A percentile compares a stretch with the other conserved stretches of the same genome.
phyloP scores from a whole-genome alignment of 2,888 invertebrate species.

The Pediacus dermestoides region DNA sequence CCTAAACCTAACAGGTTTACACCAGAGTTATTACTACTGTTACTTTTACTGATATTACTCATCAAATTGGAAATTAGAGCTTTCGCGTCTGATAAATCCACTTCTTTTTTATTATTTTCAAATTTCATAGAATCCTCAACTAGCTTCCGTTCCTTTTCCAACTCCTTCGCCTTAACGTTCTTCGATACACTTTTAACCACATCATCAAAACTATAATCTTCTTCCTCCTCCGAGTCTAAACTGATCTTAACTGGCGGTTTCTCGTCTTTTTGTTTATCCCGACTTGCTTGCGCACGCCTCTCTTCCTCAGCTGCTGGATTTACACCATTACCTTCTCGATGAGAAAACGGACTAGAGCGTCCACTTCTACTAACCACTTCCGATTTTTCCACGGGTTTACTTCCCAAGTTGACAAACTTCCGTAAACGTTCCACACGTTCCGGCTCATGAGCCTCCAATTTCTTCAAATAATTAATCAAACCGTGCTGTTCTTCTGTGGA shows the following conservation, averaged over 20 bases:
- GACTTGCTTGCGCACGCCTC: slow-evolving; percentile 20
- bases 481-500: slow-evolving; percentile 79
- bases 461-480: slow-evolving; percentile 76
- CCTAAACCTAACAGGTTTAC: slow-evolving; percentile 26
- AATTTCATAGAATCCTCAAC: slow-evolving; percentile 37
- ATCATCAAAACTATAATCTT: slow-evolving; percentile 81
- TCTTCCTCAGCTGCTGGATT: slow-evolving; percentile 43
- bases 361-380: slow-evolving; percentile 34
- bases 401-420: slow-evolving; percentile 67
- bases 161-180: slow-evolving; percentile 66
- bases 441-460: slow-evolving; percentile 73
- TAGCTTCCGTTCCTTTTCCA: slow-evolving; percentile 46
- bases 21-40: slow-evolving; percentile 11
- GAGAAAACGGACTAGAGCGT: slow-evolving; percentile 50
- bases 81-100: slow-evolving; percentile 57
- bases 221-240: slow-evolving; percentile 62
- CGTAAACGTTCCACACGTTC: slow-evolving; percentile 72
- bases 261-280: slow-evolving; percentile 28
- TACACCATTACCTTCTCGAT: slow-evolving; percentile 44
- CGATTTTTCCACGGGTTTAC: slow-evolving; percentile 8
- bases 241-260: slow-evolving; percentile 41
- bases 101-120: slow-evolving; percentile 31
- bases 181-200: slow-evolving; percentile 73
- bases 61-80: slow-evolving; percentile 62
- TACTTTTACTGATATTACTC: slow-evolving; percentile 46